These are phyloP conservation scores for Microcebus ravelobensis DNA, from an alignment of 2,113 vertebrate genomes.

Conservation along the genomic window DNA sequence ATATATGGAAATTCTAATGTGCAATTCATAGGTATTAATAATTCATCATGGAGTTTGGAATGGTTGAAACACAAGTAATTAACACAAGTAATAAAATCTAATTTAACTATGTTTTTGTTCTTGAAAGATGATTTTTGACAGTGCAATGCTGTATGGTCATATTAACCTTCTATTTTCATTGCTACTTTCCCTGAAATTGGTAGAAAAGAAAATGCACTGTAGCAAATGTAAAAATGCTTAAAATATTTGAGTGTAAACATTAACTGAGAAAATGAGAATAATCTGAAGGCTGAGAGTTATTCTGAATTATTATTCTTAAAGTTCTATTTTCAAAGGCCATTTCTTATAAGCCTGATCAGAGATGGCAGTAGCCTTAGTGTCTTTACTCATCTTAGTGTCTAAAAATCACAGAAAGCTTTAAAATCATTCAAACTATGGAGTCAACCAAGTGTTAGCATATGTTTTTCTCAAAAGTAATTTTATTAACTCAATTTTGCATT, in stretches of 20 bases:
- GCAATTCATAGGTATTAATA: neutral
- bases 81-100: neutral
- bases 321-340: neutral
- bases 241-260: slow-evolving; percentile 23
- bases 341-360: neutral
- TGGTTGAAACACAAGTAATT: neutral
- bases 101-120: neutral
- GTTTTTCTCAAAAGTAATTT: neutral
- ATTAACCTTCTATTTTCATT: neutral
- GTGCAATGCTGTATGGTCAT: neutral
- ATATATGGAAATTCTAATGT: neutral
- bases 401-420: neutral
- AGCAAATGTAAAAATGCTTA: neutral
- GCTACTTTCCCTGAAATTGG: neutral
- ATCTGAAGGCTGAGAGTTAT: neutral
- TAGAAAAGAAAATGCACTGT: neutral
- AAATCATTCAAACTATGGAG: neutral
- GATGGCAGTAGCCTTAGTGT: neutral
- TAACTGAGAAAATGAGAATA: slow-evolving; percentile 25
- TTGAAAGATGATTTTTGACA: neutral
- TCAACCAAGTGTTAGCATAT: neutral
- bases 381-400: neutral
- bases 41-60: neutral
- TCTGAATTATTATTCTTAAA: neutral
- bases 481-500: neutral